Evolutionary conservation across 2,797 vertebrate genomes (phyloP).

Genomic region (Gallinago solitaria): DNA sequence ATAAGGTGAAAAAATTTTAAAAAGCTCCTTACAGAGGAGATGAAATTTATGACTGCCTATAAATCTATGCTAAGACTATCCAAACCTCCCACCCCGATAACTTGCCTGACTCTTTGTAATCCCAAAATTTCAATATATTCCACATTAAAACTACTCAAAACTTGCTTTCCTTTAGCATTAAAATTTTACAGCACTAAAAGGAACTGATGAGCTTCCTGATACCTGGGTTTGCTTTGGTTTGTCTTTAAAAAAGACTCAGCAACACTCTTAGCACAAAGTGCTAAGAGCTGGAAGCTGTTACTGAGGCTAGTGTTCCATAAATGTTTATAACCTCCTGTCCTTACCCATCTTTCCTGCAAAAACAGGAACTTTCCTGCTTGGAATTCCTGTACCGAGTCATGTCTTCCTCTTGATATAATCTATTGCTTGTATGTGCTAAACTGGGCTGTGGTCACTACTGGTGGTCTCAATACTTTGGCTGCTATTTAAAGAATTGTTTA

Average conservation of each 20-base stretch:
- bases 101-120: neutral
- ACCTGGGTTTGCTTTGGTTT: neutral
- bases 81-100: neutral
- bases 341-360: neutral
- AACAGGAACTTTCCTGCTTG: neutral
- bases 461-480: neutral
- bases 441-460: neutral
- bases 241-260: neutral
- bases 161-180: neutral
- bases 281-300: neutral
- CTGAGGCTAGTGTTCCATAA: neutral
- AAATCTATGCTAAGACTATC: neutral
- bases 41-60: neutral
- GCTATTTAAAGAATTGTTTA: neutral
- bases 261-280: neutral
- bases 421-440: neutral
- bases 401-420: neutral
- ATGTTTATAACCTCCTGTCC: neutral
- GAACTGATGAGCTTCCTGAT: accelerated
- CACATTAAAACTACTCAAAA: neutral
- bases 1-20: neutral
- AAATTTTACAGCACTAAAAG: neutral
- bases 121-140: neutral
- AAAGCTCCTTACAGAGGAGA: neutral
- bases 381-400: neutral